Base-by-base conservation (phyloP, 2,797 vertebrate genomes). In the Centropyge bicolor region DNA sequence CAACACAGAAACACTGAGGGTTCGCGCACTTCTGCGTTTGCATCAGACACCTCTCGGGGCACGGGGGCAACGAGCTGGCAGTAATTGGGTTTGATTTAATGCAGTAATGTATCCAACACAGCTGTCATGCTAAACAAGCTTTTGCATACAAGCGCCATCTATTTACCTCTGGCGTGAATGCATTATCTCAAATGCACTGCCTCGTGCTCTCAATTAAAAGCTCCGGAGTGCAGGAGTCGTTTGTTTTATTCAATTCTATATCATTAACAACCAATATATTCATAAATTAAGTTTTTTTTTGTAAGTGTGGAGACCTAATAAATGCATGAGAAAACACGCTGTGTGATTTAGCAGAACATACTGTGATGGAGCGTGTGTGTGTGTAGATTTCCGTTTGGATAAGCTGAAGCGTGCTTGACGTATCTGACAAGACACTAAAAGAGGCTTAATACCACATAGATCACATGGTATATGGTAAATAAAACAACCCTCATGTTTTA, bases 81-180 rank as follows among this genome's bases (percentile, higher is more conserved):
- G 89, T 92, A 92, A 92, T 88, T 87, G 76, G 71, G 74, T 91
- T 92, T 92, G 91, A 93, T 93, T 92, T 90, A 93, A 92, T 88
- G 86, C 88, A 80, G 86, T 80, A 85, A 92, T 87, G 83, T 88
- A 90, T 82, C 90, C 80, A 77, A 84, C 81, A 81, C 89, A 91
- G 89, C 88, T 88, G 90, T 90, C 74, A 74, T 83, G 80, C 86
- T 82, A 71, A 90, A 88, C 86, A 88, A 90, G 87, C 83, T 55
- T 27, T 68, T 24, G 72, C 86, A 80, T 76, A 78, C 82, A 64
- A 85, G 75, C 41, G 59, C 70, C 64, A 81, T 88, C 70, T 82
- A 80, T 86, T 86, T 82, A 91, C 88, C 87, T 85, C 89, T 88
- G 82, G 91, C 72, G 11, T 88, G 86, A 90, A 90, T 88, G 66